phyloP scores from a whole-genome alignment of 2,113 vertebrate genomes.

The Plecotus auritus region DNA sequence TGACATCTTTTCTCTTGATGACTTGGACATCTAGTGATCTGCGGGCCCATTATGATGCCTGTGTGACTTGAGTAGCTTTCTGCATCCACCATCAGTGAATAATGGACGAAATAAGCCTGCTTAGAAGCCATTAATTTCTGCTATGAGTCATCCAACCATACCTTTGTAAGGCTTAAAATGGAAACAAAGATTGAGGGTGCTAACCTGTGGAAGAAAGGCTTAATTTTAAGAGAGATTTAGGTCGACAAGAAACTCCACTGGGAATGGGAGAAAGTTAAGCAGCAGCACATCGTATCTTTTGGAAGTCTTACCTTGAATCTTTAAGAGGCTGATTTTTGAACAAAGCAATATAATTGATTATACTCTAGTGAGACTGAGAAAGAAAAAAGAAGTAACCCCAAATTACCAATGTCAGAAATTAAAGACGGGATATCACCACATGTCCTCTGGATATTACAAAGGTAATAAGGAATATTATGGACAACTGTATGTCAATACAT shows the following conservation, averaged over 20 bases:
- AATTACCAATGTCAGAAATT: background rate
- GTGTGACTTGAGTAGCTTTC: background rate
- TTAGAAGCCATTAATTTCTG: background rate
- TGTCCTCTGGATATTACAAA: background rate
- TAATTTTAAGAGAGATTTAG: background rate
- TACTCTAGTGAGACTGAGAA: background rate
- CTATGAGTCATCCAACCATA: background rate
- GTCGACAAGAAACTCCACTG: background rate
- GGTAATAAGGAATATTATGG: background rate
- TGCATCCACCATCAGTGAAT: background rate
- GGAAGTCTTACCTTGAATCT: background rate
- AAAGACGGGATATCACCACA: background rate
- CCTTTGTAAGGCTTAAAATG: background rate
- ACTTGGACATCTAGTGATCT: background rate
- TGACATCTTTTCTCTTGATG: background rate
- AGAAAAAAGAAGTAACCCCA: background rate
- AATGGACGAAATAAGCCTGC: background rate
- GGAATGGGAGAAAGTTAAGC: background rate
- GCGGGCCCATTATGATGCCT: background rate
- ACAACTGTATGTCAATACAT: background rate
- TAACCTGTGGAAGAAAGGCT: background rate
- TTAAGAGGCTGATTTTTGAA: background rate
- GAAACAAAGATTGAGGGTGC: background rate
- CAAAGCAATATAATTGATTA: background rate
- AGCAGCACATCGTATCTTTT: background rate